Evolutionary conservation across 2,113 vertebrate species (phyloP).

Genomic region (Eleginops maclovinus): DNA sequence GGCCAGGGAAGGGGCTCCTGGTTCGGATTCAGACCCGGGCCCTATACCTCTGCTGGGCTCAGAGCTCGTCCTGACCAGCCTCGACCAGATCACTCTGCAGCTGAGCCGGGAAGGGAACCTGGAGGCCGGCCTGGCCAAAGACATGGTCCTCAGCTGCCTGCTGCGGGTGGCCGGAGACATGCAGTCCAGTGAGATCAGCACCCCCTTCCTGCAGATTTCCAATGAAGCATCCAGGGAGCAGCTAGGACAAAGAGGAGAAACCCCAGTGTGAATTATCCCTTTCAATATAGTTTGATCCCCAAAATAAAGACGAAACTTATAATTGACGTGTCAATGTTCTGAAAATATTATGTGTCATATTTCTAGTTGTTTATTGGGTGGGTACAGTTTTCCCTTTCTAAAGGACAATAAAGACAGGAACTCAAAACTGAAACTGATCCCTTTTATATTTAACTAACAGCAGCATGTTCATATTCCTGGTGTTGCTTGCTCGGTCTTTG

Average conservation of each 20-base stretch:
- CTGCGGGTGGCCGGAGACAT: conserved; percentile 88
- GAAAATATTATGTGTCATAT: too few species aligned
- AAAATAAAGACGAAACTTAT: conserved; percentile 2
- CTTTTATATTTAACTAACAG: too few species aligned
- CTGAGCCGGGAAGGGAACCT: conserved; percentile 92
- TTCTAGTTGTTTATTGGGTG: background rate
- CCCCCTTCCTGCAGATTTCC: conserved; percentile 94
- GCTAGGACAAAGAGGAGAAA: conserved; percentile 34
- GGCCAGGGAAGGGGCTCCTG: conserved; percentile 61
- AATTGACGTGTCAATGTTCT: background rate
- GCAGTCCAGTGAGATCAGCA: conserved; percentile 93
- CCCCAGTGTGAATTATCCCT: conserved; percentile 1
- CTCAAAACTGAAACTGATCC: conserved; percentile 34
- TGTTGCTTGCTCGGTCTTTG: background rate
- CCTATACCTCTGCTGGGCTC: conserved; percentile 90
- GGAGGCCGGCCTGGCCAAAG: conserved; percentile 91
- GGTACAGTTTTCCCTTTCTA: conserved; percentile 4
- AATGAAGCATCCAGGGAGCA: conserved; percentile 72
- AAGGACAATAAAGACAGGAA: conserved; percentile 52
- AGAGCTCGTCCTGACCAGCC: conserved; percentile 90
- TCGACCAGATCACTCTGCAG: conserved; percentile 94
- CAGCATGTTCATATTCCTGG: background rate
- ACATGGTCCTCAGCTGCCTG: conserved; percentile 93
- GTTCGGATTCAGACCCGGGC: conserved; percentile 34
- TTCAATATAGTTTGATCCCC: conserved; percentile 17